Evolutionary conservation across 2,888 invertebrate species (phyloP).

Genomic region (Heteromurus nitidus): DNA sequence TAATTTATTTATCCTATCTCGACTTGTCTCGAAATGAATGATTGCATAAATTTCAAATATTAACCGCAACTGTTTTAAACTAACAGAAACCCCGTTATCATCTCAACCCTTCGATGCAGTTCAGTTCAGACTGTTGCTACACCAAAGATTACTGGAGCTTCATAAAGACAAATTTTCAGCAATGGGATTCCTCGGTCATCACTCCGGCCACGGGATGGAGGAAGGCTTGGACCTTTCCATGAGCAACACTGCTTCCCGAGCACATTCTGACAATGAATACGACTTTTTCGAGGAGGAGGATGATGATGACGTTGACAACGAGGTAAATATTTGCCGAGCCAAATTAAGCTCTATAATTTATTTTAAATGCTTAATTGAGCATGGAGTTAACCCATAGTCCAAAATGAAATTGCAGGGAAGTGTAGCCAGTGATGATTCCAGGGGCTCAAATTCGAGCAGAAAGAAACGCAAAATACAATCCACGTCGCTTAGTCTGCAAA

Average conservation of each 20-base stretch:
- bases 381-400: neutral
- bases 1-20: neutral
- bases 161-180: slow-evolving; percentile 83
- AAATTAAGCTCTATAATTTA: neutral
- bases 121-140: slow-evolving; percentile 90
- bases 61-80: slow-evolving; percentile 9
- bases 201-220: slow-evolving; percentile 80
- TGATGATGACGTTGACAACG: slow-evolving; percentile 82
- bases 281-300: slow-evolving; percentile 88
- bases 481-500: slow-evolving; percentile 67
- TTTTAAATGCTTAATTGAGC: too few species aligned
- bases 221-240: slow-evolving; percentile 87
- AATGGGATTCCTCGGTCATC: slow-evolving; percentile 81
- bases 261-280: slow-evolving; percentile 85
- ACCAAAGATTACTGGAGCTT: slow-evolving; percentile 90
- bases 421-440: slow-evolving; percentile 73
- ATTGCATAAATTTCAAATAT: slow-evolving; percentile 77
- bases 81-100: slow-evolving; percentile 72
- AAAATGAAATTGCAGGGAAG: slow-evolving; percentile 66
- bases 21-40: neutral
- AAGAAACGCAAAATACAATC: slow-evolving; percentile 71
- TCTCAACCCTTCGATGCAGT: slow-evolving; percentile 85
- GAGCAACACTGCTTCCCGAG: slow-evolving; percentile 86
- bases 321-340: slow-evolving; percentile 48
- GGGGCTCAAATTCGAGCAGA: slow-evolving; percentile 72